Conservation (phyloP, 2,797 vertebrate species). For the Danio choprae region DNA sequence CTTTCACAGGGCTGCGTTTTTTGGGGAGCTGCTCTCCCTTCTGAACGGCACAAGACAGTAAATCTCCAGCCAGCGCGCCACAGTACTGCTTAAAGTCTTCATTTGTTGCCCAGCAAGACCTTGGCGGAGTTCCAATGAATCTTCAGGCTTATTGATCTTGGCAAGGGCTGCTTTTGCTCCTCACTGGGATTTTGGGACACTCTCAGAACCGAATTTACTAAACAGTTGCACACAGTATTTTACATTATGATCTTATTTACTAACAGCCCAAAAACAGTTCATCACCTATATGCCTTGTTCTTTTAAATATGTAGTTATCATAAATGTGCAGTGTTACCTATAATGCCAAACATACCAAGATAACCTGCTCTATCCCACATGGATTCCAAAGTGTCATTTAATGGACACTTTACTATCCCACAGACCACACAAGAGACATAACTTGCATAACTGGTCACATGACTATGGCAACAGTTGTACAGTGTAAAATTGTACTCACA, state of each 20-base stretch:
- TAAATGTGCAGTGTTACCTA: not conserved
- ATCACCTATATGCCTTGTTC: not conserved
- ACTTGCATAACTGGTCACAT: not conserved
- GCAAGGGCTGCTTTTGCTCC: slow-evolving; percentile 62
- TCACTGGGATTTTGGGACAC: slow-evolving; percentile 61
- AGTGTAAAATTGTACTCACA: not conserved
- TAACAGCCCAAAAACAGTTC: not conserved
- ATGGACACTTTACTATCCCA: not conserved
- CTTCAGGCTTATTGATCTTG: slow-evolving; percentile 69
- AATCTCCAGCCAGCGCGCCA: slow-evolving; percentile 73
- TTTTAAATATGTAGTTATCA: not conserved
- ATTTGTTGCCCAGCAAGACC: slow-evolving; percentile 67
- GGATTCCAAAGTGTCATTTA: not conserved
- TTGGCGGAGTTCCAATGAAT: slow-evolving; percentile 53
- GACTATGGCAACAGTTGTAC: not conserved
- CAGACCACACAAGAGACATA: not conserved
- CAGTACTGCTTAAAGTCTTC: slow-evolving; percentile 70
- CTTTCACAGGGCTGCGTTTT: slow-evolving; percentile 66
- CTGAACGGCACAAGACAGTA: slow-evolving; percentile 74
- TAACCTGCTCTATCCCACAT: not conserved
- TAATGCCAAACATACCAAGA: not conserved
- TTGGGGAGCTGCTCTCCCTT: slow-evolving; percentile 64
- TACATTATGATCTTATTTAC: not conserved
- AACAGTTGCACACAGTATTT: slow-evolving; percentile 2
- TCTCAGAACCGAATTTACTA: not conserved